Evolutionary conservation across 1,140 invertebrate genomes (phyloP).

Genomic region (Ceratina australensis): DNA sequence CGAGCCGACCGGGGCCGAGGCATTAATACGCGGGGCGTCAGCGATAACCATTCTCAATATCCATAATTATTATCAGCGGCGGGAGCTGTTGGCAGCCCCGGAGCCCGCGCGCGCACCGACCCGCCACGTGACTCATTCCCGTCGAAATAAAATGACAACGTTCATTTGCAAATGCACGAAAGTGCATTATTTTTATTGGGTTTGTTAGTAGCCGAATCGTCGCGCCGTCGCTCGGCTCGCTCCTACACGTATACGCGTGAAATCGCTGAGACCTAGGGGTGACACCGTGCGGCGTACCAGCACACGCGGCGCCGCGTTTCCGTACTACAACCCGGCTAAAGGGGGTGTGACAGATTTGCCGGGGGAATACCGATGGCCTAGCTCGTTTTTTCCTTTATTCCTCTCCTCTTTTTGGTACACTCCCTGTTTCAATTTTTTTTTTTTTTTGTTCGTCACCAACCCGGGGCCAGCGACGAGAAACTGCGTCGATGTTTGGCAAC

Average conservation of each 20-base stretch:
- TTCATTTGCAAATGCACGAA: conserved; percentile 73
- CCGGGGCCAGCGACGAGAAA: conserved; percentile 40
- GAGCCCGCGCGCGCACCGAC: conserved; percentile 7
- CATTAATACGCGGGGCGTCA: conserved; percentile 71
- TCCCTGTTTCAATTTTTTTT: conserved; percentile 25
- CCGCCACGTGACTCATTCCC: conserved; percentile 60
- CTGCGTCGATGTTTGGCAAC: conserved; percentile 58
- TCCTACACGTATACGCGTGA: too few species aligned
- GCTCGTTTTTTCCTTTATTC: conserved; percentile 42
- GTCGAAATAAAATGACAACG: conserved; percentile 71
- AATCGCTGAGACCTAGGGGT: neutral
- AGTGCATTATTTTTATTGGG: conserved; percentile 74
- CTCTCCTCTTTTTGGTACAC: neutral
- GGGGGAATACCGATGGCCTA: conserved; percentile 52
- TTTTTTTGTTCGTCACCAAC: conserved; percentile 6
- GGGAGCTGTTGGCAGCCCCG: conserved; percentile 59
- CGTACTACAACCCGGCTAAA: conserved; percentile 51
- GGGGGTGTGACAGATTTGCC: conserved; percentile 54
- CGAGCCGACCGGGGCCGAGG: conserved; percentile 36
- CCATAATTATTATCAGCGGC: conserved; percentile 72
- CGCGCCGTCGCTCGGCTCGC: neutral
- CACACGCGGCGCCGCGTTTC: conserved; percentile 32
- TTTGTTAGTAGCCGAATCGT: conserved; percentile 67
- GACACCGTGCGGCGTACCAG: conserved; percentile 36
- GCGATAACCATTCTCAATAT: conserved; percentile 74